phyloP scores from a whole-genome alignment of 2,113 vertebrate species.

The Maylandia zebra region DNA sequence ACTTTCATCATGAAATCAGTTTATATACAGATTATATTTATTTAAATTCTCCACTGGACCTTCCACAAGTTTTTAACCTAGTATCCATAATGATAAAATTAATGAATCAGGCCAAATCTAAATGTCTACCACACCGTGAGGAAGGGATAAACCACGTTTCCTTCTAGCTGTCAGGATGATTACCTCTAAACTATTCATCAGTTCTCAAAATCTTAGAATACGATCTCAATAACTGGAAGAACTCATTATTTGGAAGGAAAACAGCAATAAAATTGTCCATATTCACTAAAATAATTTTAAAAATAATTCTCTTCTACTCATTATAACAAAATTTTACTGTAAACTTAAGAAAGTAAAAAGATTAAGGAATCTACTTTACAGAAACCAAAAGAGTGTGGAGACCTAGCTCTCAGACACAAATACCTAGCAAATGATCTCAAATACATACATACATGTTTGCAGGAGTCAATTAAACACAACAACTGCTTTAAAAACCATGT shows the following conservation, averaged over 20 bases:
- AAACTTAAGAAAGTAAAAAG: background rate
- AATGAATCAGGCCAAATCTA: background rate
- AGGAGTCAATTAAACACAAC: background rate
- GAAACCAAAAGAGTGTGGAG: background rate
- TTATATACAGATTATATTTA: background rate
- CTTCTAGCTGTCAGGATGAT: background rate
- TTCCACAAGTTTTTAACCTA: background rate
- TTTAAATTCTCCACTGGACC: accelerated
- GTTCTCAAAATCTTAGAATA: background rate
- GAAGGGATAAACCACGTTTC: background rate
- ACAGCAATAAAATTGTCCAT: background rate
- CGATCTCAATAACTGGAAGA: background rate
- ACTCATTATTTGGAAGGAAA: background rate
- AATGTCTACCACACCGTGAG: background rate
- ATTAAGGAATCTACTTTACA: background rate
- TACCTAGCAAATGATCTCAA: background rate
- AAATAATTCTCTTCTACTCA: background rate
- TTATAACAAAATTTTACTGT: background rate
- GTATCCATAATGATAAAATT: background rate
- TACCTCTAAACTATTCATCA: background rate
- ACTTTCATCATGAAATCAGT: background rate
- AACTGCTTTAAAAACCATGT: background rate
- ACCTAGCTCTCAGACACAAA: background rate
- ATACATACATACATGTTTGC: background rate
- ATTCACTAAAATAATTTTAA: accelerated